Base-by-base conservation (phyloP, 2,797 vertebrate genomes). In the Margarornis squamiger region DNA sequence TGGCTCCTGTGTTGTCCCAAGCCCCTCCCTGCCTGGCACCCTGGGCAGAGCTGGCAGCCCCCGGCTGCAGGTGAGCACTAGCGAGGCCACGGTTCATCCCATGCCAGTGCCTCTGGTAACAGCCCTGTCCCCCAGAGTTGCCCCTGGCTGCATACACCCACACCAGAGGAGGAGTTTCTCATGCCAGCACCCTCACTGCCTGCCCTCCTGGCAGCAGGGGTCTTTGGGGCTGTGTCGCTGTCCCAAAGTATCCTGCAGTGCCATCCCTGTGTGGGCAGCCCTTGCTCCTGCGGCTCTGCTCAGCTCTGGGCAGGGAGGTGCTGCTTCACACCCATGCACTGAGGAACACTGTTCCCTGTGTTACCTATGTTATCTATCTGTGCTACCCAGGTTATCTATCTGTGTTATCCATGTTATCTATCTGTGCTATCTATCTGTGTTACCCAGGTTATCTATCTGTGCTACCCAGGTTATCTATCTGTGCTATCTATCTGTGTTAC, bases 171-270 rank as follows among this genome's bases (percentile, higher is more conserved):
- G 65, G 36, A 22, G 32, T 12, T 43, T 20, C 36, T 4, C 4
- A 2, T 14, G 26, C 43, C 55, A 8, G 13, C 2, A 19, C 14
- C 7, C 7, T 14, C 21, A 11, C 15, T 0, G 0, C 62, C n/a
- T 36, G 52, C 18, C 57, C 36, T 43, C 17, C 46, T 1, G 0
- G 26, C 27, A 22, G 30, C 24, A 3, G 58, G 7, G 6, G 10
- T 14, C 17, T 55, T 3, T 16, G 30, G 48, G 54, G 21, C 21
- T 26, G 34, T 32, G 78, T 3, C 9, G 23, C 49, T 83, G 49
- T 22, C 43, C 49, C 7, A 1, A 30, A 26, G 17, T 2, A 45
- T 13, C 36, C 57, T 9, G 17, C 1, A n/a, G 4, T 32, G 8
- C 26, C 36, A n/a, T 1, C 27, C 48, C 62, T 36, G 27, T 4